Conservation (phyloP, 1,140 invertebrate species). For the Tetramorium simillimum region DNA sequence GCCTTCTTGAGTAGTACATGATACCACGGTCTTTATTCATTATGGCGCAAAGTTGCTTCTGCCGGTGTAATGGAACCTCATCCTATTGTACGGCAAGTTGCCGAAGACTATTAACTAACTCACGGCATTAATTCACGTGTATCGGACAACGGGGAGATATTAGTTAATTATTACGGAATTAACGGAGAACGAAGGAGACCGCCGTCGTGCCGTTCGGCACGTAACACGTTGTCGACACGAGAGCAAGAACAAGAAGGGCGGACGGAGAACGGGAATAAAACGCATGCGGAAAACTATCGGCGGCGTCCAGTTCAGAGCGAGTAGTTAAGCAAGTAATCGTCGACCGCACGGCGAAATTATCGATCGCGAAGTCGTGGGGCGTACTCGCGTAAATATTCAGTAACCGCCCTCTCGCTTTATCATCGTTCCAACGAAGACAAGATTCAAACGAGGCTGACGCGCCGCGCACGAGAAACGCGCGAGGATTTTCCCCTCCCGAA, state of each 20-base stretch:
- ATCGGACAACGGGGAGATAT: conserved; percentile 52
- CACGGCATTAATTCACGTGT: conserved; percentile 41
- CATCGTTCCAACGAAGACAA: conserved; percentile 60
- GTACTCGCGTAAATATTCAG: conserved; percentile 69
- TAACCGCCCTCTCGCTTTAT: conserved; percentile 62
- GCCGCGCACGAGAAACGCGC: conserved; percentile 55
- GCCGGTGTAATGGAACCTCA: conserved; percentile 42
- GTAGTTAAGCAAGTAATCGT: conserved; percentile 39
- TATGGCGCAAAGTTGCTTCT: conserved; percentile 31
- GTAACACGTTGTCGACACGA: background rate
- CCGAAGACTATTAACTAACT: conserved; percentile 55
- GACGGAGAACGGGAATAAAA: conserved; percentile 17
- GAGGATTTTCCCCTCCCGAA: background rate
- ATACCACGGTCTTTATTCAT: conserved; percentile 50
- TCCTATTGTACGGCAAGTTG: conserved; percentile 44
- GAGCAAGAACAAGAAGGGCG: background rate
- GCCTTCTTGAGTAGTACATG: conserved; percentile 44
- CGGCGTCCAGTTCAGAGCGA: conserved; percentile 27
- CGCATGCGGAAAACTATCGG: conserved; percentile 12
- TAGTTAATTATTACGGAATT: conserved; percentile 58
- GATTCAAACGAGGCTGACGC: conserved; percentile 67
- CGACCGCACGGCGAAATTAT: conserved; percentile 38
- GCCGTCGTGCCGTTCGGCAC: background rate
- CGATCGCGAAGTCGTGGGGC: conserved; percentile 34
- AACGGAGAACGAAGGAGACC: background rate